Evolutionary conservation across 2,888 invertebrate species (phyloP).

Genomic region (Myopa tessellatipennis): DNA sequence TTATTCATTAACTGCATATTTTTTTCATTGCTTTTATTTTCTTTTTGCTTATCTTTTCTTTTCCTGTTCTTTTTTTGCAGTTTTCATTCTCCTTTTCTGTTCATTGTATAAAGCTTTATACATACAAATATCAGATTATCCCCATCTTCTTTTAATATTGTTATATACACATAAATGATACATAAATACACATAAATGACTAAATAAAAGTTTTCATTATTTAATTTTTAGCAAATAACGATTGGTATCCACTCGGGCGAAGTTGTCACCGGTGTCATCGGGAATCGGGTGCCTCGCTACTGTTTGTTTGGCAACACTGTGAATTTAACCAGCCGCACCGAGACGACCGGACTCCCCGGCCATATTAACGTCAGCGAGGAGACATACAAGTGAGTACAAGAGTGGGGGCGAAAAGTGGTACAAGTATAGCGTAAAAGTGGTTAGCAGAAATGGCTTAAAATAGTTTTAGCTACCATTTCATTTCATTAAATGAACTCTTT

Average conservation of each 20-base stretch:
- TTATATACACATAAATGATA: too few species aligned
- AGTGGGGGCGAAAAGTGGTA: neutral
- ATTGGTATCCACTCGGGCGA: slow-evolving; percentile 95
- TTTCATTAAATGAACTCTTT: slow-evolving; percentile 1
- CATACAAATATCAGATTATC: too few species aligned
- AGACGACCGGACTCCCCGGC: slow-evolving; percentile 90
- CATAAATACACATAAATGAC: too few species aligned
- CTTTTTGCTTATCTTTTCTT: too few species aligned
- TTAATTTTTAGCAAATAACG: slow-evolving; percentile 80
- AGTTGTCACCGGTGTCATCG: slow-evolving; percentile 94
- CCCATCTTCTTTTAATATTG: too few species aligned
- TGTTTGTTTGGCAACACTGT: slow-evolving; percentile 95
- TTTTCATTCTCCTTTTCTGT: too few species aligned
- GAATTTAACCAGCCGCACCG: slow-evolving; percentile 91
- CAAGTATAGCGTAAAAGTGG: slow-evolving; percentile 2
- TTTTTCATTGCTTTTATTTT: neutral
- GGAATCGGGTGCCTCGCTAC: slow-evolving; percentile 93
- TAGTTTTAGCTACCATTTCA: neutral
- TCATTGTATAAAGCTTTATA: too few species aligned
- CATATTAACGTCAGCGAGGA: slow-evolving; percentile 92
- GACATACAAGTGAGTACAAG: slow-evolving; percentile 80
- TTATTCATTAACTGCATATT: neutral
- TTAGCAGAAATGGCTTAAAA: neutral
- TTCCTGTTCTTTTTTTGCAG: too few species aligned
- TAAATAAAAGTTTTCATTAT: neutral